Conservation (phyloP, 37 sponge, comb jelly and placozoan genomes). For the Eunapius fragilis region DNA sequence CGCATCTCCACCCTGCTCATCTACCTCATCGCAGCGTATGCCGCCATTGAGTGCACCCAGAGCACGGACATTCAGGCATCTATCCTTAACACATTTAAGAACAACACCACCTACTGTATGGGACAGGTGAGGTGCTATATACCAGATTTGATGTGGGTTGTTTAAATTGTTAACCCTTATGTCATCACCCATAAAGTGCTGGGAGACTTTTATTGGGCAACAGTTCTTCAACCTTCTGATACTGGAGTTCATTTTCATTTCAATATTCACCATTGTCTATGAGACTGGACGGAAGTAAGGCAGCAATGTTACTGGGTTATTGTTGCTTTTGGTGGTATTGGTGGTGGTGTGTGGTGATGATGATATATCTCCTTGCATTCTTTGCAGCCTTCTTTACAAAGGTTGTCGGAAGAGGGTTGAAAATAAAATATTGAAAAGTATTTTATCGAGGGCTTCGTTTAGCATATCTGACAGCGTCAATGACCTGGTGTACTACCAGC, state of each 20-base stretch:
- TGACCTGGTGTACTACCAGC: slow-evolving; percentile 92
- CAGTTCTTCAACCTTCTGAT: slow-evolving; percentile 82
- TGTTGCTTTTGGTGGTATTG: not conserved
- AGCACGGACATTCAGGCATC: not conserved
- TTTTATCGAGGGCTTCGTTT: slow-evolving; percentile 31
- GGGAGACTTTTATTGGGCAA: slow-evolving; percentile 93
- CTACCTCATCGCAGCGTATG: not conserved
- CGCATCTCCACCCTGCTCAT: not conserved
- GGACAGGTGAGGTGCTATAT: not conserved
- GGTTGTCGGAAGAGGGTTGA: not conserved
- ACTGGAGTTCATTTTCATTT: slow-evolving; percentile 60
- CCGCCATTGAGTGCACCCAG: not conserved
- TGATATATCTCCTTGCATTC: not conserved
- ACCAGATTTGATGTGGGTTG: not conserved
- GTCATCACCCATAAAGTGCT: too few relatives aligned
- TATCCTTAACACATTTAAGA: not conserved
- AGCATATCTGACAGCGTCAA: slow-evolving; percentile 90
- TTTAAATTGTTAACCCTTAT: too few relatives aligned
- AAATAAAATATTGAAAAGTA: not conserved
- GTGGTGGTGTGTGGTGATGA: too few relatives aligned
- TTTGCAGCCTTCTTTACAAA: not conserved
- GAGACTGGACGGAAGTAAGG: slow-evolving; percentile 72
- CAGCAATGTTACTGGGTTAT: not conserved
- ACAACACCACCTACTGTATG: not conserved
- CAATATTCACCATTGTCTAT: slow-evolving; percentile 45